Percentiles rank a stretch among this genome's conserved stretches.
Conservation (phyloP, 1,140 invertebrate genomes). For the Phocides pigmalion region DNA sequence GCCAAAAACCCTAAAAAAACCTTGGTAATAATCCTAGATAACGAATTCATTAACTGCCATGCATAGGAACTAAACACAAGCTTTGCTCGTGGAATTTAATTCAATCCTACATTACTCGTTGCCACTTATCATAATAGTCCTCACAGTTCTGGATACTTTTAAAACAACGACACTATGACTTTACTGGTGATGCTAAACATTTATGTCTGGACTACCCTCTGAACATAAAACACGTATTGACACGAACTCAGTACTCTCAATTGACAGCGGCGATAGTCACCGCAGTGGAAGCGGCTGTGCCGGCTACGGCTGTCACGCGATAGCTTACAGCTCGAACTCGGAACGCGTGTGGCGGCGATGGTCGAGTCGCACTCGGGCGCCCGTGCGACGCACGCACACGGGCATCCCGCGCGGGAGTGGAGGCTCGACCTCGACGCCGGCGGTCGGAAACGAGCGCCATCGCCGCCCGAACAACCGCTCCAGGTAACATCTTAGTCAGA, state of each 20-base stretch:
- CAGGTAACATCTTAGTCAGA: slow-evolving; percentile 87
- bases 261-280: slow-evolving; percentile 50
- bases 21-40: slow-evolving; percentile 22
- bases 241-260: slow-evolving; percentile 52
- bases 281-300: slow-evolving; percentile 38
- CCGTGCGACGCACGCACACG: slow-evolving; percentile 61
- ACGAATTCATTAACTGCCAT: slow-evolving; percentile 53
- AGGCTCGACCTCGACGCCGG: slow-evolving; percentile 81
- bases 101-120: slow-evolving; percentile 58
- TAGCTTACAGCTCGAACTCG: slow-evolving; percentile 74
- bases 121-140: slow-evolving; percentile 48
- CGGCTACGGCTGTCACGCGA: slow-evolving; percentile 24
- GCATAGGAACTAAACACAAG: slow-evolving; percentile 82
- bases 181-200: slow-evolving; percentile 38
- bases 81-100: slow-evolving; percentile 68
- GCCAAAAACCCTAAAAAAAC: slow-evolving; percentile 9
- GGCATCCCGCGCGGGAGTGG: slow-evolving; percentile 74
- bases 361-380: slow-evolving; percentile 68
- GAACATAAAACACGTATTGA: slow-evolving; percentile 54
- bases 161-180: slow-evolving; percentile 39
- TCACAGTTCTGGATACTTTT: slow-evolving; percentile 49
- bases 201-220: slow-evolving; percentile 44
- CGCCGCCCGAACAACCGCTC: slow-evolving; percentile 85
- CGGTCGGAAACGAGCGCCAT: slow-evolving; percentile 79
- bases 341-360: slow-evolving; percentile 76